Base-by-base conservation (phyloP, 2,888 invertebrate species). In the Ligdia adustata region DNA sequence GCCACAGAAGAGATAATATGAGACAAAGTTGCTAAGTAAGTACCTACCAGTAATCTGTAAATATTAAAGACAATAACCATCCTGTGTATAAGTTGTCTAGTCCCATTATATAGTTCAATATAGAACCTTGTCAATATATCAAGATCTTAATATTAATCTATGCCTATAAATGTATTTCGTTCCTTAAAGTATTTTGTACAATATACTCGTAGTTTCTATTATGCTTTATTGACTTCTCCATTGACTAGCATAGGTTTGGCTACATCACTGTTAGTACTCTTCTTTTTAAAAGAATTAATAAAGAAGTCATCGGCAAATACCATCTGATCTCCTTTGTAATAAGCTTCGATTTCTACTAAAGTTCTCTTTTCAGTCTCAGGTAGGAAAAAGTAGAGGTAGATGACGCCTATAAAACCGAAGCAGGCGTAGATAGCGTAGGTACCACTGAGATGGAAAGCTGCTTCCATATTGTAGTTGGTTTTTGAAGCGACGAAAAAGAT, bases 291-390 rank as follows among this genome's bases (percentile, higher is more conserved):
- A 1, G 79, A 59, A 38, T 89, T 90, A 12, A 89, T 84, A 1
- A 90, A 55, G 26, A 76, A 80, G 55, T 90, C 90, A 52, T 90
- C 75, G 0, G 90, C 90, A 24, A 86, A 89, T 53, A 87, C 77
- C 52, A 66, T 81, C 9, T 61, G 72, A 31, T 82, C 69, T 1
- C 87, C 81, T 56, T 84, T 84, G 52, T 90, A 92, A 29, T 69
- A 83, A 0, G 75, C 72, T 72, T 92, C 91, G 9, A 92, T 91
- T 70, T 91, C 91, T n/a, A 83, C 78, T 7, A 92, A 68, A 12
- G 85, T 64, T 49, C 81, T 90, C 3, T 80, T 85, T 60, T 92
- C 92, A 0, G 92, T 92, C 70, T 92, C 92, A 13, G 91, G 91
- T 47, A 92, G 58, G 52, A 81, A 85, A 57, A 91, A 82, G 60